Evolutionary conservation across 2,113 vertebrate species (phyloP), one percentile per base, ranked within the genome.

Genomic region (Rhinolophus sinicus): DNA sequence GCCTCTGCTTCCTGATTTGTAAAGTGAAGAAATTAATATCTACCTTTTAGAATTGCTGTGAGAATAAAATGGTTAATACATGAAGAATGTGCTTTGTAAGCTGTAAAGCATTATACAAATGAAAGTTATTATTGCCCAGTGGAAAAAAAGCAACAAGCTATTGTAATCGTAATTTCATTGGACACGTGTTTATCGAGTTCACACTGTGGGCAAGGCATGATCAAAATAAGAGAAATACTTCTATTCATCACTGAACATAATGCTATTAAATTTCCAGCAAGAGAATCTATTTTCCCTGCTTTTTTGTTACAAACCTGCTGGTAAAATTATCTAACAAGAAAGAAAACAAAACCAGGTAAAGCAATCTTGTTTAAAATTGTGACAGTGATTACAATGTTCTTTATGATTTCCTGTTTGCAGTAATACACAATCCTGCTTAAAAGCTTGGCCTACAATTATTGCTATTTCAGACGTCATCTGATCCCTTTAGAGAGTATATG

Each of bases 341-440:
- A 94, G 86, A 77, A 33, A 58, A 90, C 35, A 26, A 40, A 97
- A 93, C 76, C 40, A 94, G 64, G 95, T 90, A 96, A 97, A 98
- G 96, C 78, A 96, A 96, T 98, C 95, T 97, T 96, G 85, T 73
- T 96, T 90, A 64, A 75, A 97, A 96, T 92, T 69, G 72, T 94
- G 64, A 70, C 40, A 8, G 72, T 60, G 94, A 98, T 97, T 97
- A 94, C 44, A 2, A 0, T n/a, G 86, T 96, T 97, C 81, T 65
- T 97, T 85, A 88, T 94, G 91, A 90, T 97, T 96, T 97, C 97
- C 97, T 96, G 89, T 94, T 98, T 98, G 97, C 95, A 89, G 2
- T 97, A 94, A 95, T 94, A 78, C n/a, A 73, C 96, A 90, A 67
- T 78, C 94, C 97, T 84, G 76, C 69, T 77, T 94, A 50, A 97